Conservation (phyloP, 2,888 invertebrate species). For the Pyralis farinalis region DNA sequence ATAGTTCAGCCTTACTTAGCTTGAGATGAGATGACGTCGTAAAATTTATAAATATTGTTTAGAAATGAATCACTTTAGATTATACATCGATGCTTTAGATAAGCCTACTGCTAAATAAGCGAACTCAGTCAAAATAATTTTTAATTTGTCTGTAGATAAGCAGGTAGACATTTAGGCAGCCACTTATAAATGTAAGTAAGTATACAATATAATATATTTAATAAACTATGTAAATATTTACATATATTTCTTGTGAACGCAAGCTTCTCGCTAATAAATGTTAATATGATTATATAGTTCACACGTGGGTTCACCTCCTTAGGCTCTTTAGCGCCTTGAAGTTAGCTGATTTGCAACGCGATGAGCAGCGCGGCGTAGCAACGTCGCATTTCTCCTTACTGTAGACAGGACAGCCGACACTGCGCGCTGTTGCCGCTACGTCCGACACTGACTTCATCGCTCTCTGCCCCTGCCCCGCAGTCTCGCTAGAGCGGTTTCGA, state of each 20-base stretch:
- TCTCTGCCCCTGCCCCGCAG: slow-evolving; percentile 53
- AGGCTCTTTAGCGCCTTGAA: slow-evolving; percentile 41
- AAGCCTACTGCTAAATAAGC: too few relatives aligned
- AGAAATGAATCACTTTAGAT: too few relatives aligned
- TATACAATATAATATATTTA: too few relatives aligned
- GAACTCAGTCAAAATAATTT: too few relatives aligned
- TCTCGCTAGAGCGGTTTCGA: slow-evolving; percentile 69
- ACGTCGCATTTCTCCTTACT: slow-evolving; percentile 25
- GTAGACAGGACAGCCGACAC: slow-evolving; percentile 20
- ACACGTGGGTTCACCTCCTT: slow-evolving; percentile 28
- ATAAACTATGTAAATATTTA: slow-evolving; percentile 10
- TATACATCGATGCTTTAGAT: too few relatives aligned
- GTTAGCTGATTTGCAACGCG: slow-evolving; percentile 35
- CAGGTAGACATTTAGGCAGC: too few relatives aligned
- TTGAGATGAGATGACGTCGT: too few relatives aligned
- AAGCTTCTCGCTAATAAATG: slow-evolving; percentile 38
- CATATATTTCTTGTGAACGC: slow-evolving; percentile 40
- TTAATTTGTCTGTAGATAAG: too few relatives aligned
- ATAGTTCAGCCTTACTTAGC: too few relatives aligned
- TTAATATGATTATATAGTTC: slow-evolving; percentile 47
- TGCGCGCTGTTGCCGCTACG: slow-evolving; percentile 56
- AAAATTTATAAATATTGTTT: too few relatives aligned
- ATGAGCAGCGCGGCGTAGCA: slow-evolving; percentile 31
- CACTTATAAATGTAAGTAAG: too few relatives aligned
- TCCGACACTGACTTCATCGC: slow-evolving; percentile 59